Percentiles rank a stretch among this genome's conserved stretches.
phyloP scores from a whole-genome alignment of 2,888 invertebrate genomes.

The Eumacrocentrus americanus region DNA sequence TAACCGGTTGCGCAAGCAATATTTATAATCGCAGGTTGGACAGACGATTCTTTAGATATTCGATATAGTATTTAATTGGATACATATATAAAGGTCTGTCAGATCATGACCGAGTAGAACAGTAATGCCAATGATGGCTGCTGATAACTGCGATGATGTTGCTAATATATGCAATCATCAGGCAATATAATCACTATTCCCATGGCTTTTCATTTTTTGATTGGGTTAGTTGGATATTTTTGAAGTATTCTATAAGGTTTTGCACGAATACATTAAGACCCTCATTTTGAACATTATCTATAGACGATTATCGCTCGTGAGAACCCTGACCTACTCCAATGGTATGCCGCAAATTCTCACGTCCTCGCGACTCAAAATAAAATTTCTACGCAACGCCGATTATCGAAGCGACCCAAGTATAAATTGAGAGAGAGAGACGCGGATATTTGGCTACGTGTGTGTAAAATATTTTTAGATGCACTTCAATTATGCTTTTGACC shows the following conservation, averaged over 20 bases:
- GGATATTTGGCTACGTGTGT: background rate
- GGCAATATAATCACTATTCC: too few species aligned
- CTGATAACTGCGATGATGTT: background rate
- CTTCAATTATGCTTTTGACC: background rate
- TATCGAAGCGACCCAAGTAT: background rate
- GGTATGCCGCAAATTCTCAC: conserved; percentile 39
- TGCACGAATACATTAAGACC: too few species aligned
- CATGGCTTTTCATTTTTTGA: too few species aligned
- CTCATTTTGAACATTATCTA: too few species aligned
- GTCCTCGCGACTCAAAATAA: conserved; percentile 37
- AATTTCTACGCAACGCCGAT: conserved; percentile 10
- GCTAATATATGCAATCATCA: background rate
- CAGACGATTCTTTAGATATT: background rate
- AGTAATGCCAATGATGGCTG: background rate
- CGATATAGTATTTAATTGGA: background rate
- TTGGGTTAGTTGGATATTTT: too few species aligned
- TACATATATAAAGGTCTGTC: background rate
- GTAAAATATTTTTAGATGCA: conserved; percentile 9
- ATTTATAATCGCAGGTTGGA: background rate
- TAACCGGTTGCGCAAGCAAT: background rate
- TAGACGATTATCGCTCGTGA: background rate
- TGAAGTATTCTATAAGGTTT: too few species aligned
- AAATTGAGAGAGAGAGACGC: background rate
- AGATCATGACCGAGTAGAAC: background rate
- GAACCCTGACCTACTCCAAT: conserved; percentile 40